These are phyloP conservation scores for Cyprinodon diabolis DNA, from an alignment of 2,797 vertebrate species.

Conservation along the genomic window DNA sequence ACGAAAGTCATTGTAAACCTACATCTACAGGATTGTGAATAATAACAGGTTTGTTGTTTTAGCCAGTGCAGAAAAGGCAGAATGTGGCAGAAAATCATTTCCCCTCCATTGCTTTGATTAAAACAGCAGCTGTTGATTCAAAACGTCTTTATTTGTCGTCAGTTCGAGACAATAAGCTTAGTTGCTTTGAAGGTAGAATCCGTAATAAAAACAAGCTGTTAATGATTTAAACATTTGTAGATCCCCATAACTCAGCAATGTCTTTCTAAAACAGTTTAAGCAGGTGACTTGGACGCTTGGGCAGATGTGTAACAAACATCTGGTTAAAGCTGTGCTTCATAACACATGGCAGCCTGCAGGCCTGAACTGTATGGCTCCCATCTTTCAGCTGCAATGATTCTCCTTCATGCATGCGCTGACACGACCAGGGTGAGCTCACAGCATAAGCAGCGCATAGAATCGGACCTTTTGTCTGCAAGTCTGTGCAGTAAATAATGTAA, in stretches of 20 bases:
- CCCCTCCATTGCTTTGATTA: too few species aligned
- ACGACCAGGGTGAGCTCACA: slow-evolving; percentile 9
- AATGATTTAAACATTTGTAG: slow-evolving; percentile 4
- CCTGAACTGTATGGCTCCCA: background rate
- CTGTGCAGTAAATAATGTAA: background rate
- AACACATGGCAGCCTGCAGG: background rate
- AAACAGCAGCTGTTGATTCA: too few species aligned
- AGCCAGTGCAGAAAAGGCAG: too few species aligned
- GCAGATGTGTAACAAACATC: background rate
- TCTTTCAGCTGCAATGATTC: background rate
- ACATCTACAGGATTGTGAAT: too few species aligned
- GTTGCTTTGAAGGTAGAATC: background rate
- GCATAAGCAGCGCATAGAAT: background rate
- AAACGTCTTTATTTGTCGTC: background rate
- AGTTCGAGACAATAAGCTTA: background rate
- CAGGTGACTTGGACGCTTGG: background rate
- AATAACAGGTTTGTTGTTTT: too few species aligned
- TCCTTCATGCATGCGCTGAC: slow-evolving; percentile 17
- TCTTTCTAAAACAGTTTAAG: background rate
- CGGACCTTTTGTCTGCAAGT: background rate
- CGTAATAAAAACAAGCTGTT: background rate
- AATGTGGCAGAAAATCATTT: too few species aligned
- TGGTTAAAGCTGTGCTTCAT: background rate
- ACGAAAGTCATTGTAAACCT: too few species aligned
- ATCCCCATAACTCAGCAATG: background rate